A percentile compares a stretch with the other conserved stretches of the same genome.
Conservation (phyloP, 2,888 invertebrate genomes). For the Drosophila rubida region DNA sequence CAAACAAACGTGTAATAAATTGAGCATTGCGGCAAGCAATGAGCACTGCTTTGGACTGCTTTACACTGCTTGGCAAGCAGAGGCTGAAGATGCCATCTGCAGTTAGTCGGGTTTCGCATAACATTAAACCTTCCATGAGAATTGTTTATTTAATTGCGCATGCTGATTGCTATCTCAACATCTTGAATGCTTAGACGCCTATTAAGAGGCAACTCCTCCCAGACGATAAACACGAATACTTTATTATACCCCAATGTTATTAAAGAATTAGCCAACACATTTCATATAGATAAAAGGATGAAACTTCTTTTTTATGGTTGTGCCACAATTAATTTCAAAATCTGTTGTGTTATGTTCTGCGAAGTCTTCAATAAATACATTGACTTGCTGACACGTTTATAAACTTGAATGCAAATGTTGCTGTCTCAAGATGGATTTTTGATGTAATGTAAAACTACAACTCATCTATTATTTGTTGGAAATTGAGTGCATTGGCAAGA, state of each 20-base stretch:
- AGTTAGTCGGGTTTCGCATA: background rate
- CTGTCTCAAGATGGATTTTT: no score
- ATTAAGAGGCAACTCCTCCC: background rate
- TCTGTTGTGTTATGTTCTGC: no score
- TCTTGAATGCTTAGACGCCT: background rate
- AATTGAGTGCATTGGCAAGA: no score
- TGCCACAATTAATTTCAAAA: no score
- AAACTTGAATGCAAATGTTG: no score
- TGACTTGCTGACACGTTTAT: no score
- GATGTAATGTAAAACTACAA: no score
- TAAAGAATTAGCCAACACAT: background rate
- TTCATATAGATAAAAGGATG: background rate
- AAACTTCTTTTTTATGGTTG: background rate
- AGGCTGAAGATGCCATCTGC: background rate
- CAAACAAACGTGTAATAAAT: no score
- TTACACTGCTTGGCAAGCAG: conserved; percentile 9
- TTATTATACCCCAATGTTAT: background rate
- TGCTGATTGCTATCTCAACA: conserved; percentile 4
- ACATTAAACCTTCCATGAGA: background rate
- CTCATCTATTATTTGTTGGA: no score
- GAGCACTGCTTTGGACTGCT: conserved; percentile 15
- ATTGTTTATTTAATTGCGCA: conserved; percentile 5
- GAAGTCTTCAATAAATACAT: no score
- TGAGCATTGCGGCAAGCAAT: no score
- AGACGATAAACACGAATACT: background rate